Evolutionary conservation across 2,797 vertebrate genomes (phyloP).

Genomic region (Chelidonichthys spinosus): DNA sequence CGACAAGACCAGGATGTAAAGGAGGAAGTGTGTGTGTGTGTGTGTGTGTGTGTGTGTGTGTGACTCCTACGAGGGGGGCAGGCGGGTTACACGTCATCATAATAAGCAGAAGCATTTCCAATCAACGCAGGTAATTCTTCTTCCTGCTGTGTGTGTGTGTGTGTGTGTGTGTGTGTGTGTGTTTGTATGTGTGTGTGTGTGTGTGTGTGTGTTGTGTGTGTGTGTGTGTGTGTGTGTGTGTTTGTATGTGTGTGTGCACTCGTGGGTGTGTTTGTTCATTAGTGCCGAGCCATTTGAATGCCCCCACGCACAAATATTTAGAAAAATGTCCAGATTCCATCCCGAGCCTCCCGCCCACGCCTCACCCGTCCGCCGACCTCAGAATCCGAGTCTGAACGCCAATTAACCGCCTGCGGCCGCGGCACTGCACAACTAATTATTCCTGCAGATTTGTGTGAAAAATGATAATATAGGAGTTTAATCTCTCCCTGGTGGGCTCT

Average conservation of each 20-base stretch:
- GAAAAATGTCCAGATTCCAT: slow-evolving; percentile 41
- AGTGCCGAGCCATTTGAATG: slow-evolving; percentile 16
- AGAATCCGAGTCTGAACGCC: slow-evolving; percentile 17
- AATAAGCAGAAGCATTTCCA: slow-evolving; percentile 61
- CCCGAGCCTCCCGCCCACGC: slow-evolving; percentile 25
- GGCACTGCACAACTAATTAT: slow-evolving; percentile 15
- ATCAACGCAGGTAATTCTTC: slow-evolving; percentile 52
- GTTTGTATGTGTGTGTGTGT: background rate
- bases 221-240: slow-evolving; percentile 9
- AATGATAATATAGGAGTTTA: background rate
- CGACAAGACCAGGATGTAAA: slow-evolving; percentile 54
- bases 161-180: background rate
- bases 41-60: slow-evolving; percentile 4
- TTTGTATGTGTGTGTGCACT: background rate
- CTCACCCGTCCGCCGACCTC: slow-evolving; percentile 29
- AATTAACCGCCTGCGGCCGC: background rate
- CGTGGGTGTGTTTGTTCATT: slow-evolving; percentile 36
- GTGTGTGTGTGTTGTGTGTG: background rate
- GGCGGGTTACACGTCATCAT: slow-evolving; percentile 52
- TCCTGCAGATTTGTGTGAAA: slow-evolving; percentile 20
- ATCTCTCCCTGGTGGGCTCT: background rate
- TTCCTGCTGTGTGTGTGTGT: background rate
- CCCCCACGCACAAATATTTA: slow-evolving; percentile 46
- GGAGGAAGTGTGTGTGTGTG: slow-evolving; percentile 14
- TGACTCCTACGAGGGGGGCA: slow-evolving; percentile 3